Evolutionary conservation across 2,113 vertebrate species (phyloP).

Genomic region (Triplophysa siluroides): DNA sequence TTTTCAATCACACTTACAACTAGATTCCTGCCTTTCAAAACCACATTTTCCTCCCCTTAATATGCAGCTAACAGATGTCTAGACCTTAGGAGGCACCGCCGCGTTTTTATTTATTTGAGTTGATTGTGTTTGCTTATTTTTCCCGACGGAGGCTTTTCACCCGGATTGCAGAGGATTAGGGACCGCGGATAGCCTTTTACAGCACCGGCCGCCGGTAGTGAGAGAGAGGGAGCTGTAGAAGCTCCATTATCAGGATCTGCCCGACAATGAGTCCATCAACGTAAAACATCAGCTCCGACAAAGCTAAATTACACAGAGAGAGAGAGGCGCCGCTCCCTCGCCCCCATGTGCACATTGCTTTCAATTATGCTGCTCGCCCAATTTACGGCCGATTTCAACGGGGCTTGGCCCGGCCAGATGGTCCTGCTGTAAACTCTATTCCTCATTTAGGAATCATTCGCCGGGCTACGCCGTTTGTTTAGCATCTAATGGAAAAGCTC

Average conservation of each 20-base stretch:
- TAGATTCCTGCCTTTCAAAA: background rate
- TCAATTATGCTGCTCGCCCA: slow-evolving; percentile 58
- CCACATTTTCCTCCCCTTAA: slow-evolving; percentile 34
- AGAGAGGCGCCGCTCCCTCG: slow-evolving; percentile 46
- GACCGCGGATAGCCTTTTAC: slow-evolving; percentile 5
- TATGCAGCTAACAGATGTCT: slow-evolving; percentile 8
- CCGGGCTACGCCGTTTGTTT: slow-evolving; percentile 65
- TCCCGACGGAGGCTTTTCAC: slow-evolving; percentile 20
- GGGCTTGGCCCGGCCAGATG: slow-evolving; percentile 67
- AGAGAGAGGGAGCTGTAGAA: background rate
- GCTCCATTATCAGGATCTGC: slow-evolving; percentile 28
- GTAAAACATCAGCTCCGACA: slow-evolving; percentile 31
- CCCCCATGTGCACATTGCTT: slow-evolving; percentile 59
- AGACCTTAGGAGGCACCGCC: slow-evolving; percentile 16
- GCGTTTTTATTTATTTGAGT: slow-evolving; percentile 51
- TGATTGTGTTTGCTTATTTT: slow-evolving; percentile 42
- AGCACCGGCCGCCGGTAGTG: background rate
- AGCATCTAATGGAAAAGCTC: slow-evolving; percentile 65
- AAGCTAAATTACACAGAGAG: slow-evolving; percentile 42
- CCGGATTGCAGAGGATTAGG: slow-evolving; percentile 29
- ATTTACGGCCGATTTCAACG: slow-evolving; percentile 65
- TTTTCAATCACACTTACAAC: no score
- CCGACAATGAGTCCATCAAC: slow-evolving; percentile 44
- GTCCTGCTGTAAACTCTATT: slow-evolving; percentile 64
- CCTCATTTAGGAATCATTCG: slow-evolving; percentile 68